A percentile compares a stretch with the other conserved stretches of the same genome.
phyloP scores from a whole-genome alignment of 2,888 invertebrate genomes.

The Melieria picta region DNA sequence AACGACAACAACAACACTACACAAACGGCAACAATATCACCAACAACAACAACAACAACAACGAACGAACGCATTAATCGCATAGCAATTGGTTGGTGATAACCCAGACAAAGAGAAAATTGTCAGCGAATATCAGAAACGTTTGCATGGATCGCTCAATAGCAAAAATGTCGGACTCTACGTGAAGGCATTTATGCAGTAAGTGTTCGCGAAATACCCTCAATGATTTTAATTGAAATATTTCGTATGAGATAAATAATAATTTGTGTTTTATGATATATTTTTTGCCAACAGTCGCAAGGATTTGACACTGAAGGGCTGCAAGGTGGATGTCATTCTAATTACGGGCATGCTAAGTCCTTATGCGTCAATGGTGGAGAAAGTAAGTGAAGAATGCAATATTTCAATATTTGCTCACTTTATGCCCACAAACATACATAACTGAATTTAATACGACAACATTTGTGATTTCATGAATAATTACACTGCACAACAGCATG shows the following conservation, averaged over 20 bases:
- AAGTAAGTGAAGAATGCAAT: conserved; percentile 50
- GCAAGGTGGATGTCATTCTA: conserved; percentile 81
- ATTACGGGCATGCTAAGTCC: conserved; percentile 83
- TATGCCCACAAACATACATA: no score
- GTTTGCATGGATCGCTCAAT: conserved; percentile 79
- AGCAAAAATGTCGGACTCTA: conserved; percentile 83
- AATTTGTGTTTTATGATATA: neutral
- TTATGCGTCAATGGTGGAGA: conserved; percentile 82
- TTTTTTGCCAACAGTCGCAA: conserved; percentile 71
- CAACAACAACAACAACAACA: neutral
- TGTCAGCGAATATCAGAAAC: conserved; percentile 79
- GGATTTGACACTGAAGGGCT: conserved; percentile 75
- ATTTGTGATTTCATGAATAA: neutral
- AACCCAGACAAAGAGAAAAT: conserved; percentile 78
- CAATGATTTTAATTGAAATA: neutral
- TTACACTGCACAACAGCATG: no score
- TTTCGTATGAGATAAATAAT: neutral
- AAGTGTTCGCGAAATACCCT: conserved; percentile 57
- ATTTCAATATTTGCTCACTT: no score
- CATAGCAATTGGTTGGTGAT: conserved; percentile 71
- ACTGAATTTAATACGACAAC: neutral
- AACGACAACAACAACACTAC: neutral
- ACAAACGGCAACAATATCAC: neutral
- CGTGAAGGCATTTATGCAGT: conserved; percentile 86
- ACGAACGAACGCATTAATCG: neutral